Base-by-base conservation (phyloP, 2,888 invertebrate species). In the Invenusta paracnida region DNA sequence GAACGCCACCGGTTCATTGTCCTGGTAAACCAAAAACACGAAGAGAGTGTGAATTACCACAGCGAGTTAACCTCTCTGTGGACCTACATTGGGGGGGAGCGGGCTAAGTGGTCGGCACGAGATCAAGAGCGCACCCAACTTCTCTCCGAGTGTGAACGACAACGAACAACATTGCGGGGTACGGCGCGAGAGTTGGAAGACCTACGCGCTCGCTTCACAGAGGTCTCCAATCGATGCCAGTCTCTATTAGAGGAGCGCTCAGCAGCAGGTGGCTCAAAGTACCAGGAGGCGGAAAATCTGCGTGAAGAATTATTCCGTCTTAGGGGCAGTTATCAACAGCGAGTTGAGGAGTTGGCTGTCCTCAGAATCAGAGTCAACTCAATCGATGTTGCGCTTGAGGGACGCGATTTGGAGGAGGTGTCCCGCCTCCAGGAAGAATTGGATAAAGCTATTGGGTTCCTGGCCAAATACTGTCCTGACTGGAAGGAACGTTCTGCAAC, bases 11-110 rank as follows among this genome's bases (percentile, higher is more conserved):
- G 92, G 87, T 90, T 92, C 87, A 89, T 92, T 25, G 88, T 88
- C 0, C 90, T 90, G 27, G 89, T 96, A 0, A 95, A 94, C 89
- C 92, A 94, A 86, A 96, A 96, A 91, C 96, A 96, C 89, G 94
- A 94, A 87, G 96, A 96, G 92, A 95, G 94, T 90, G 91, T 95
- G 30, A 94, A 94, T 87, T 96, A 96, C 90, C 95, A 96, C 89
- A 93, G 93, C 30, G 96, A 97, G 92, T 94, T 96, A 86, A 95
- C 96, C 90, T 93, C 95, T 30, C 91, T 96, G 79, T 88, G 89
- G 17, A 89, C 88, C 0, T 87, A 89, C 13, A 86, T 91, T 11
- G 87, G 86, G 13, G 84, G 88, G 17, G 89, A 90, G 84, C 88
- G 86, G 5, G 89, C 89, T 73, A 89, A 89, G 84, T 88, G 88